A percentile compares a stretch with the other conserved stretches of the same genome.
These are phyloP conservation scores for Bubo scandiacus DNA, from an alignment of 2,113 vertebrate species.

Conservation along the genomic window DNA sequence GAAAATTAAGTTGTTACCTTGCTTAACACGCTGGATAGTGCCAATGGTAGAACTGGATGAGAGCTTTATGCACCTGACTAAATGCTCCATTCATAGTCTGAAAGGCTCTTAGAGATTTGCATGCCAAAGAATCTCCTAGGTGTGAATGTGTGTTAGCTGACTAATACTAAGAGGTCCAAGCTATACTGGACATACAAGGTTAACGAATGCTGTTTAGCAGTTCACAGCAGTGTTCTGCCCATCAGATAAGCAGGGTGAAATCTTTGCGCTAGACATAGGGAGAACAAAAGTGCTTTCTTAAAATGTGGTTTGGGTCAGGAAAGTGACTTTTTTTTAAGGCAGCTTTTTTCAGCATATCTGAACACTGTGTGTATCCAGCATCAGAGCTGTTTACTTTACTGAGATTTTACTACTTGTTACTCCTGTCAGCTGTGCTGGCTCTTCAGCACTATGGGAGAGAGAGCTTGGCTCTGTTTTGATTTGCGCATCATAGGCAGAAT, in stretches of 20 bases:
- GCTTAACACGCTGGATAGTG: not conserved
- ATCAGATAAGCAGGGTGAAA: constrained; percentile 32
- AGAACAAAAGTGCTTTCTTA: constrained; percentile 27
- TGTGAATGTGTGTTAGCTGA: not conserved
- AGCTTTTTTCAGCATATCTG: not conserved
- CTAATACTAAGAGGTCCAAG: not conserved
- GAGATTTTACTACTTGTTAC: constrained; percentile 60
- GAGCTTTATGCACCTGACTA: constrained; percentile 33
- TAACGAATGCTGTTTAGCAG: not conserved
- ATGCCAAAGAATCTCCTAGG: not conserved
- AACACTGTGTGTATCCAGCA: not conserved
- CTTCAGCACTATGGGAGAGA: not conserved
- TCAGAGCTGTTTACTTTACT: constrained; percentile 34
- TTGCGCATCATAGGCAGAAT: not conserved
- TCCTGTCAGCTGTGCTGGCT: constrained; percentile 55
- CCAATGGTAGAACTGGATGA: not conserved
- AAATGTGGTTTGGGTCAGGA: not conserved
- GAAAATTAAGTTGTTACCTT: not conserved
- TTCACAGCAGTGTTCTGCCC: not conserved
- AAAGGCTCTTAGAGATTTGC: not conserved
- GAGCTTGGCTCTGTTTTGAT: not conserved
- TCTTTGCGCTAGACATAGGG: not conserved
- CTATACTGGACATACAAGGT: not conserved
- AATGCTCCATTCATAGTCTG: constrained; percentile 8
- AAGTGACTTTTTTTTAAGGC: not conserved